These are phyloP conservation scores for Diplolepis rosae DNA, from an alignment of 2,888 invertebrate species.

Conservation along the genomic window DNA sequence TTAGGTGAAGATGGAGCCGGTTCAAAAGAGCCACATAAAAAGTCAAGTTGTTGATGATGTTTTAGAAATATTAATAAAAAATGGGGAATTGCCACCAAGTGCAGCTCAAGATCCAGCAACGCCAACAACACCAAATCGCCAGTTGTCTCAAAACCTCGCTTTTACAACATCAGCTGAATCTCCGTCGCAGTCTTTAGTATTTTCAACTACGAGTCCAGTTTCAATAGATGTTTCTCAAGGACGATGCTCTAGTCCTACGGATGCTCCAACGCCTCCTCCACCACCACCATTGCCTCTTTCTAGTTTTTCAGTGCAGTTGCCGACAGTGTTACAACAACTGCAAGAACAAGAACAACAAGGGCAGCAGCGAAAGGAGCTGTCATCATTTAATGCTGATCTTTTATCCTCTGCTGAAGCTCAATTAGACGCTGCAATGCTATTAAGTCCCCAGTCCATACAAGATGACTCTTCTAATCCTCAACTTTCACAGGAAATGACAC, in stretches of 20 bases:
- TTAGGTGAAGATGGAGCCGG: slow-evolving; percentile 72
- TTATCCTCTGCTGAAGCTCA: slow-evolving; percentile 72
- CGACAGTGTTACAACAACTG: slow-evolving; percentile 63
- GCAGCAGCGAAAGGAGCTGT: slow-evolving; percentile 57
- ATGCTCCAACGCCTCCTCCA: slow-evolving; percentile 58
- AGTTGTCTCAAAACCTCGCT: slow-evolving; percentile 69
- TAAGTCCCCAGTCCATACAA: slow-evolving; percentile 67
- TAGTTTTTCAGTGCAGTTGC: slow-evolving; percentile 71
- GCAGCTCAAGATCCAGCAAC: slow-evolving; percentile 84
- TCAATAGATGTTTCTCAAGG: slow-evolving; percentile 69
- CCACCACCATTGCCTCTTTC: slow-evolving; percentile 72
- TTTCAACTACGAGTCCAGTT: slow-evolving; percentile 65
- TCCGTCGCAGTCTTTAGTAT: slow-evolving; percentile 65
- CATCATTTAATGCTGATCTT: slow-evolving; percentile 63
- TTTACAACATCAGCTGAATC: slow-evolving; percentile 69
- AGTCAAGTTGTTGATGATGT: slow-evolving; percentile 94
- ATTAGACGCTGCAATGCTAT: slow-evolving; percentile 71
- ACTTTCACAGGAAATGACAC: slow-evolving; percentile 70
- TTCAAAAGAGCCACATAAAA: slow-evolving; percentile 74
- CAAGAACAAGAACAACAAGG: slow-evolving; percentile 56
- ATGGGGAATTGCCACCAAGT: slow-evolving; percentile 92
- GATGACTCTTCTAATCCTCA: slow-evolving; percentile 69
- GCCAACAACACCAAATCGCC: slow-evolving; percentile 75
- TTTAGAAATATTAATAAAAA: slow-evolving; percentile 93
- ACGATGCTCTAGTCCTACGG: slow-evolving; percentile 65